Conservation (phyloP, 2,888 invertebrate species). For the Smittia aterrima region DNA sequence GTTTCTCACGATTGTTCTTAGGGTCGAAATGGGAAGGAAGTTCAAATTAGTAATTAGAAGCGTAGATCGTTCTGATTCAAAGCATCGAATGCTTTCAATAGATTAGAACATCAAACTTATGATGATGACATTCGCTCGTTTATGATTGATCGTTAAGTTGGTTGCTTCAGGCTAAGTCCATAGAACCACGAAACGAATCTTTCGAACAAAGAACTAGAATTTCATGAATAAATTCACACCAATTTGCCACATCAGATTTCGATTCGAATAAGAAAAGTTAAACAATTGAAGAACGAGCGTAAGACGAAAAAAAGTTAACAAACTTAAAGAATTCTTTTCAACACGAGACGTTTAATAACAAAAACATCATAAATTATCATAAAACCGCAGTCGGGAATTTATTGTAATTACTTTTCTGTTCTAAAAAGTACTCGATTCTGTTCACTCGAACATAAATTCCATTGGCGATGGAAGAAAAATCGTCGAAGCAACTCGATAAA, state of each 20-base stretch:
- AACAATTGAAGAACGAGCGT: conserved; percentile 1
- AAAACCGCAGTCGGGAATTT: conserved; percentile 39
- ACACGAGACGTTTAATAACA: conserved; percentile 39
- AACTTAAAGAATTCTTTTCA: conserved; percentile 28
- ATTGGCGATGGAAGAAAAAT: background rate
- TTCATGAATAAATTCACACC: conserved; percentile 41
- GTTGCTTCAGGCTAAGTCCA: background rate
- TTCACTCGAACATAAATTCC: background rate
- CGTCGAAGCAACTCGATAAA: background rate
- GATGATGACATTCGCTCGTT: conserved; percentile 21
- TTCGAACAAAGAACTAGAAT: conserved; percentile 19
- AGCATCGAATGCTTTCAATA: background rate
- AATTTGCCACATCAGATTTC: conserved; percentile 29
- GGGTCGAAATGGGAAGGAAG: conserved; percentile 30
- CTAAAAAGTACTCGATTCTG: background rate
- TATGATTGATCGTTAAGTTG: conserved; percentile 14
- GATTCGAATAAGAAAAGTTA: background rate
- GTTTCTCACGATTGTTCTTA: conserved; percentile 37
- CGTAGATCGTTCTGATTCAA: background rate
- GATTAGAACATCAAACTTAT: conserved; percentile 11
- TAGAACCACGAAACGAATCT: background rate
- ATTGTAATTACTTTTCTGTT: conserved; percentile 36
- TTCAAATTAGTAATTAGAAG: conserved; percentile 26
- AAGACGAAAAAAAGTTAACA: conserved; percentile 24
- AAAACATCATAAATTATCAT: conserved; percentile 41